Percentiles rank a stretch among this genome's conserved stretches.
Evolutionary conservation across 2,797 vertebrate species (phyloP).

Genomic region (Loris lydekkerianus): DNA sequence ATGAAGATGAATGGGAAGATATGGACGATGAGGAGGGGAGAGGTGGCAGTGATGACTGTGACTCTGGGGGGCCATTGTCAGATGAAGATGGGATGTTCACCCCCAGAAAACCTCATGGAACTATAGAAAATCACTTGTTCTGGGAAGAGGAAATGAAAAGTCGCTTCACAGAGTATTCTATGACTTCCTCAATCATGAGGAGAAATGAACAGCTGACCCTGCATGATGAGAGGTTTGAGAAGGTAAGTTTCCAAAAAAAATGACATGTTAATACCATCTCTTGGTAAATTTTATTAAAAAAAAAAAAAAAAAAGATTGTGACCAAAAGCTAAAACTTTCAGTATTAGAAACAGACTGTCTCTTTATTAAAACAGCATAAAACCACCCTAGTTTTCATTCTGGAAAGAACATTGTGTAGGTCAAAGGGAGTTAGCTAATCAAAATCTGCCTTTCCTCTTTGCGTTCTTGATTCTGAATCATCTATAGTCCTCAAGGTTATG

Average conservation of each 20-base stretch:
- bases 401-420: constrained; percentile 8
- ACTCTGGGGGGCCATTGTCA: constrained; percentile 91
- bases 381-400: background rate
- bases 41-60: constrained; percentile 80
- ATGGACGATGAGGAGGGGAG: constrained; percentile 87
- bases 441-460: background rate
- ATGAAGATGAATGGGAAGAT: constrained; percentile 93
- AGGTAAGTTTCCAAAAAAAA: constrained; percentile 87
- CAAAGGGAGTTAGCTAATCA: background rate
- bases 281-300: background rate
- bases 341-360: background rate
- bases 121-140: constrained; percentile 90
- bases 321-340: background rate
- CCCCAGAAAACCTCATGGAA: constrained; percentile 11
- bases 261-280: background rate
- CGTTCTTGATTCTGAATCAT: constrained; percentile 33
- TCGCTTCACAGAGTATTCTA: constrained; percentile 97
- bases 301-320: background rate
- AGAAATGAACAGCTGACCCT: constrained; percentile 96
- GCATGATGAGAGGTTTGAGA: constrained; percentile 97
- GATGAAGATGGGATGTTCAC: constrained; percentile 79
- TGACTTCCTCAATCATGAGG: constrained; percentile 96
- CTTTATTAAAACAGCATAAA: constrained; percentile 27
- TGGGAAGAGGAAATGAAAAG: constrained; percentile 96
- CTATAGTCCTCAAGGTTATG: background rate